Evolutionary conservation across 2,888 invertebrate genomes (phyloP).

Genomic region (Hydrotaea cyrtoneurina): DNA sequence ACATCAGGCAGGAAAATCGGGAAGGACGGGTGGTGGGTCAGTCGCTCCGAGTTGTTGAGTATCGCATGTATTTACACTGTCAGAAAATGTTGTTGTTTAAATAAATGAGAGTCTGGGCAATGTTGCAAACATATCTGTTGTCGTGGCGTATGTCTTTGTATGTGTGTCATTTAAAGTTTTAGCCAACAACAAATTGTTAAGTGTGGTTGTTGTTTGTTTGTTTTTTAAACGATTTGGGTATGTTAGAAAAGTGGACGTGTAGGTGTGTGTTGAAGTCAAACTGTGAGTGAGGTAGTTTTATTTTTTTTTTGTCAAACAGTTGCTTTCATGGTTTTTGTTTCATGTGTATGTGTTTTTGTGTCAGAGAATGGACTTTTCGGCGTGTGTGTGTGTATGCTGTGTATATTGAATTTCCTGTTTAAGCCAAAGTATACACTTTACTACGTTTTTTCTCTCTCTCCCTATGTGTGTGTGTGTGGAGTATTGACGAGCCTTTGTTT

Average conservation of each 20-base stretch:
- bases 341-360: neutral
- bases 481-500: neutral
- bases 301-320: neutral
- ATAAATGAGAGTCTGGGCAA: no score
- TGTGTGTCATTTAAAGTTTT: neutral
- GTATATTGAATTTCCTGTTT: slow-evolving; percentile 1
- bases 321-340: neutral
- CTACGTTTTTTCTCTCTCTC: neutral
- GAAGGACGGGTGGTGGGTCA: no score
- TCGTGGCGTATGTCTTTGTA: neutral
- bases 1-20: no score
- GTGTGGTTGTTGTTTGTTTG: neutral
- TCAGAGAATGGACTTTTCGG: no score
- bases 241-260: neutral
- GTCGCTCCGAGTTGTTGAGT: no score
- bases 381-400: neutral
- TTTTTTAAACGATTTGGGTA: neutral
- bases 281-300: neutral
- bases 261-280: neutral
- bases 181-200: neutral
- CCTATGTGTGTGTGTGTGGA: neutral
- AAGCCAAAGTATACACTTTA: slow-evolving; percentile 8
- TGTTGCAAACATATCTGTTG: neutral
- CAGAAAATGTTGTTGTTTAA: no score
- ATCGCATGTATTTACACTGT: no score